Percentiles rank a stretch among this genome's conserved stretches.
These are phyloP conservation scores for Chrysolina americana DNA, from an alignment of 2,888 invertebrate species.

Conservation along the genomic window DNA sequence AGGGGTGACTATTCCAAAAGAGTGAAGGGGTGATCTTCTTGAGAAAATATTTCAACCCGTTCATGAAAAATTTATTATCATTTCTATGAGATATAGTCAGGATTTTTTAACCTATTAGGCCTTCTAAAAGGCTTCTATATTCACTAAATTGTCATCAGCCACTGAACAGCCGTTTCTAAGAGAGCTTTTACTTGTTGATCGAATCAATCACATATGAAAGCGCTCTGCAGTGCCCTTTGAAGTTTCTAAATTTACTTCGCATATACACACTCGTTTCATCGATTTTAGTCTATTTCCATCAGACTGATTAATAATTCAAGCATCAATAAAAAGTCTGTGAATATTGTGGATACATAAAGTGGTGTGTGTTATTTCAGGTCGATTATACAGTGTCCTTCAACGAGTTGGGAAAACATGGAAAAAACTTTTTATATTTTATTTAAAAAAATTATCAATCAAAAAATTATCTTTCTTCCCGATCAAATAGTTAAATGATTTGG, in stretches of 20 bases:
- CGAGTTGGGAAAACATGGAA: no score
- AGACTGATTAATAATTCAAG: conserved; percentile 8
- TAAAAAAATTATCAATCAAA: no score
- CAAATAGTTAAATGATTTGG: no score
- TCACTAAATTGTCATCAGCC: neutral
- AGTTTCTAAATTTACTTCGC: conserved; percentile 11
- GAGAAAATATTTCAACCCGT: no score
- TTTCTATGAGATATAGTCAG: neutral
- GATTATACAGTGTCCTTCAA: no score
- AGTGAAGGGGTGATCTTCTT: no score
- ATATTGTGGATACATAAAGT: neutral
- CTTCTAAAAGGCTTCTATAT: neutral
- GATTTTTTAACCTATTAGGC: neutral
- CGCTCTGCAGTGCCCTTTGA: conserved; percentile 10
- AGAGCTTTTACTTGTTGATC: conserved; percentile 23
- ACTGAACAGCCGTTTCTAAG: neutral
- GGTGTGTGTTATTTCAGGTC: no score
- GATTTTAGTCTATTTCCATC: conserved; percentile 24
- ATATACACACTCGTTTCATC: conserved; percentile 16
- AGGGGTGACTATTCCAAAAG: no score
- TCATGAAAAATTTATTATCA: no score
- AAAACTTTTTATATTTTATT: no score
- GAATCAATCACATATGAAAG: conserved; percentile 24
- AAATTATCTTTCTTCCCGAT: no score
- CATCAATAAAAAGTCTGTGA: neutral